These are phyloP conservation scores for Sminthurinus aureus DNA, from an alignment of 2,888 invertebrate genomes.

Conservation along the genomic window DNA sequence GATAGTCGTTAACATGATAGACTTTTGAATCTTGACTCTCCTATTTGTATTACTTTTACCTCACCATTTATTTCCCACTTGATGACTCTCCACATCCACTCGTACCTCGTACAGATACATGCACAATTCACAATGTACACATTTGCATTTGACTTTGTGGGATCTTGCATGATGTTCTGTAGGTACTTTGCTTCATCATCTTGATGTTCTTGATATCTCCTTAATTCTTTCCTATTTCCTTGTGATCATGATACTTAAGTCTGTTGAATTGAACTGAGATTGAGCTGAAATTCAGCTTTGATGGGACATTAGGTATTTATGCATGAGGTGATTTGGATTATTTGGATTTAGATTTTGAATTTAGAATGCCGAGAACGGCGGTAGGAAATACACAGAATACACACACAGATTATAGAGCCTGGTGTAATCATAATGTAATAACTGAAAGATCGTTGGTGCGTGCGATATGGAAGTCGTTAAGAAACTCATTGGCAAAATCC, in stretches of 20 bases:
- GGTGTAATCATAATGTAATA: slow-evolving; percentile 9
- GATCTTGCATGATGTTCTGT: too few relatives aligned
- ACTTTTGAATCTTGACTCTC: too few relatives aligned
- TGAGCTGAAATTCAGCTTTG: slow-evolving; percentile 19
- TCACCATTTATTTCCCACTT: too few relatives aligned
- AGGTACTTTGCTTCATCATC: too few relatives aligned
- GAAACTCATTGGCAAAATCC: slow-evolving; percentile 40
- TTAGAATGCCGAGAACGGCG: not conserved
- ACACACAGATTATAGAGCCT: not conserved
- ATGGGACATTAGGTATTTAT: slow-evolving; percentile 34
- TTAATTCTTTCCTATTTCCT: not conserved
- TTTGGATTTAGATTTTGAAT: too few relatives aligned
- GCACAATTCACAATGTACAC: too few relatives aligned
- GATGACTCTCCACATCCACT: too few relatives aligned
- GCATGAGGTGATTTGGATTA: slow-evolving; percentile 36
- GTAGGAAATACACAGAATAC: too few relatives aligned
- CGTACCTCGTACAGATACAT: too few relatives aligned
- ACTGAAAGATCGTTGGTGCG: slow-evolving; percentile 34
- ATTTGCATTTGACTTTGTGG: too few relatives aligned
- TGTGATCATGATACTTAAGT: not conserved
- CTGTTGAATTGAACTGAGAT: not conserved
- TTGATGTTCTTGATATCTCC: not conserved
- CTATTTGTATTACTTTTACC: too few relatives aligned
- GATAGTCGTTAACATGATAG: too few relatives aligned
- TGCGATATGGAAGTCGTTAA: slow-evolving; percentile 37